Percentiles rank a stretch among this genome's conserved stretches.
Evolutionary conservation across 2,113 vertebrate genomes (phyloP).

Genomic region (Larimichthys polyactis): DNA sequence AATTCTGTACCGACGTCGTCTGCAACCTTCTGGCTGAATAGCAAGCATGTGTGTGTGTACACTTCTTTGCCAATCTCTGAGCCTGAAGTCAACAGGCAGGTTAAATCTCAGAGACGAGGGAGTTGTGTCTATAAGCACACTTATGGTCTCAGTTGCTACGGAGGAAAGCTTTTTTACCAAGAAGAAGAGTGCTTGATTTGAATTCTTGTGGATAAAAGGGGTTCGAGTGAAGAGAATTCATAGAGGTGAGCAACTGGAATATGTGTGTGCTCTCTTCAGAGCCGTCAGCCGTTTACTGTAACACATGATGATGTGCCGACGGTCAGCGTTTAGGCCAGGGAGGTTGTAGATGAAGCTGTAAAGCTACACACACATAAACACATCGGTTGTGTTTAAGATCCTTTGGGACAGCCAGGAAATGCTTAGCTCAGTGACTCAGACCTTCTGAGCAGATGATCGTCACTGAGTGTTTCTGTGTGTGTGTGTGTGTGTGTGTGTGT

Average conservation of each 20-base stretch:
- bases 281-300: not conserved
- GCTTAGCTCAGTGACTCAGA: constrained; percentile 75
- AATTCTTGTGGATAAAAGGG: constrained; percentile 57
- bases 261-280: not conserved
- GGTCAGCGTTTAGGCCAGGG: constrained; percentile 4
- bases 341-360: constrained; percentile 12
- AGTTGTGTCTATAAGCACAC: constrained; percentile 48
- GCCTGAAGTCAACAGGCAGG: constrained; percentile 73
- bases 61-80: constrained; percentile 70
- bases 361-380: not conserved
- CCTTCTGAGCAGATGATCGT: constrained; percentile 71
- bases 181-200: constrained; percentile 66
- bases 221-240: constrained; percentile 47
- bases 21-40: constrained; percentile 58
- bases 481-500: constrained; percentile 2
- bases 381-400: constrained; percentile 52
- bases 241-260: constrained; percentile 20
- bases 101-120: constrained; percentile 70
- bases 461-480: constrained; percentile 3
- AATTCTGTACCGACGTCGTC: constrained; percentile 59
- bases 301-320: not conserved
- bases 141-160: constrained; percentile 51
- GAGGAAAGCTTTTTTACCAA: constrained; percentile 43
- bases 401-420: constrained; percentile 62
- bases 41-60: constrained; percentile 66